A percentile compares a stretch with the other conserved stretches of the same genome.
Evolutionary conservation across 2,888 invertebrate species (phyloP).

Genomic region (Ornithoptera alexandrae): DNA sequence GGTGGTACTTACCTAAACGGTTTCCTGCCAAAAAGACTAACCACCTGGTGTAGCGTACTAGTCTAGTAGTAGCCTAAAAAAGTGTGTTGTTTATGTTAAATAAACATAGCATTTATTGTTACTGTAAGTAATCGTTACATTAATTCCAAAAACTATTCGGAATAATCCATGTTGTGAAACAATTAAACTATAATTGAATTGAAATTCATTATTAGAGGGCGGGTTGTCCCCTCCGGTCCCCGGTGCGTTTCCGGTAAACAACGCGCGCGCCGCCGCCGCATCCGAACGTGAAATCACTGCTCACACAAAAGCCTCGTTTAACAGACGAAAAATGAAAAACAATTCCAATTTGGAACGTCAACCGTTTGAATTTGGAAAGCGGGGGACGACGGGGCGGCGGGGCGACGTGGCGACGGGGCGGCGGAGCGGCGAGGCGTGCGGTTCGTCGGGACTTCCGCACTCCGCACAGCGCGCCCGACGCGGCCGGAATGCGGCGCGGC

Average conservation of each 20-base stretch:
- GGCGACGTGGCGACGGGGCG: conserved; percentile 34
- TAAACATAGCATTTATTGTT: no score
- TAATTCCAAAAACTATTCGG: background rate
- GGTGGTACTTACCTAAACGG: no score
- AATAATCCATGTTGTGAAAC: background rate
- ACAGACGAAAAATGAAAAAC: conserved; percentile 72
- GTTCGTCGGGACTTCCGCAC: conserved; percentile 45
- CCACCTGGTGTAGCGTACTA: no score
- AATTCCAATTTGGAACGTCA: conserved; percentile 75
- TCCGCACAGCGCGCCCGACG: conserved; percentile 41
- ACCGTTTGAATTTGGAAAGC: conserved; percentile 68
- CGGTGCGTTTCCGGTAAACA: conserved; percentile 28
- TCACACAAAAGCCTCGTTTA: conserved; percentile 57
- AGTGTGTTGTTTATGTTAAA: no score
- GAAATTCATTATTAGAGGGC: conserved; percentile 5
- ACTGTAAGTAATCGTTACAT: background rate
- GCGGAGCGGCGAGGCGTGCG: conserved; percentile 36
- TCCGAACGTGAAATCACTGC: conserved; percentile 58
- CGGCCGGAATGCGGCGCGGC: conserved; percentile 47
- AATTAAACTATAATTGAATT: conserved; percentile 16
- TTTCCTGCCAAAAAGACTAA: no score
- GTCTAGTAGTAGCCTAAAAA: no score
- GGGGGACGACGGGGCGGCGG: conserved; percentile 41
- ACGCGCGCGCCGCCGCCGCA: conserved; percentile 36
- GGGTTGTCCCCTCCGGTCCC: conserved; percentile 21